phyloP scores from a whole-genome alignment of 2,797 vertebrate species.

The Phalloptychus januarius region DNA sequence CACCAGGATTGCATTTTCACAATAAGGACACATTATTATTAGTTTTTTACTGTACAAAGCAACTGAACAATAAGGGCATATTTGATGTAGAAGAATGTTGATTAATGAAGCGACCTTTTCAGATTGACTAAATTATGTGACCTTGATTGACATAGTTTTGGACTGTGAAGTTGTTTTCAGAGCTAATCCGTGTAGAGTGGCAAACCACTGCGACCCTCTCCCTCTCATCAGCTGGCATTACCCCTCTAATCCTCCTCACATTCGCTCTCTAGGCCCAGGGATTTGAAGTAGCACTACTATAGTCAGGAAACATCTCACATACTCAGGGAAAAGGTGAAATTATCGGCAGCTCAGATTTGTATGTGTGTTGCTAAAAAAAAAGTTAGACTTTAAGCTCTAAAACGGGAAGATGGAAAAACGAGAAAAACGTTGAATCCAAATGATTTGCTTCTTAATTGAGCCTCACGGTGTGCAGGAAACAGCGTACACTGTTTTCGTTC shows the following conservation, averaged over 20 bases:
- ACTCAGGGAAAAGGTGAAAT: constrained; percentile 55
- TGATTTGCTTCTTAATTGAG: constrained; percentile 61
- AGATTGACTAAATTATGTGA: constrained; percentile 42
- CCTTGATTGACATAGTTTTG: constrained; percentile 69
- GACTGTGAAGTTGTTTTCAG: constrained; percentile 73
- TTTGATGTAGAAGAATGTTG: constrained; percentile 8
- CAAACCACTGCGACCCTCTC: constrained; percentile 65
- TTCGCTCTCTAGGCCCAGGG: constrained; percentile 78
- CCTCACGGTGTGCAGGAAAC: constrained; percentile 51
- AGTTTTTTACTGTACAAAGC: not conserved
- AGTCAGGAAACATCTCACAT: constrained; percentile 59
- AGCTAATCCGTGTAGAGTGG: constrained; percentile 78
- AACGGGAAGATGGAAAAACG: constrained; percentile 2
- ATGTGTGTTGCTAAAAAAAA: constrained; percentile 6
- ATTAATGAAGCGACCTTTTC: constrained; percentile 26
- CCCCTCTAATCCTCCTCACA: constrained; percentile 84
- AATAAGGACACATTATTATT: not conserved
- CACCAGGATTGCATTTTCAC: constrained; percentile 4
- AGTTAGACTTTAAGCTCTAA: constrained; percentile 28
- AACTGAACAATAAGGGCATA: not conserved
- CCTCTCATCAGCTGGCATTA: constrained; percentile 84
- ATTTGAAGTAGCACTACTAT: constrained; percentile 76
- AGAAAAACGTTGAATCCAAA: constrained; percentile 28
- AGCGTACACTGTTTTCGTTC: constrained; percentile 47
- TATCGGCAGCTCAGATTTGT: constrained; percentile 13